A percentile compares a stretch with the other conserved stretches of the same genome.
These are phyloP conservation scores for Coleophora deauratella DNA, from an alignment of 2,888 invertebrate species.

Conservation along the genomic window DNA sequence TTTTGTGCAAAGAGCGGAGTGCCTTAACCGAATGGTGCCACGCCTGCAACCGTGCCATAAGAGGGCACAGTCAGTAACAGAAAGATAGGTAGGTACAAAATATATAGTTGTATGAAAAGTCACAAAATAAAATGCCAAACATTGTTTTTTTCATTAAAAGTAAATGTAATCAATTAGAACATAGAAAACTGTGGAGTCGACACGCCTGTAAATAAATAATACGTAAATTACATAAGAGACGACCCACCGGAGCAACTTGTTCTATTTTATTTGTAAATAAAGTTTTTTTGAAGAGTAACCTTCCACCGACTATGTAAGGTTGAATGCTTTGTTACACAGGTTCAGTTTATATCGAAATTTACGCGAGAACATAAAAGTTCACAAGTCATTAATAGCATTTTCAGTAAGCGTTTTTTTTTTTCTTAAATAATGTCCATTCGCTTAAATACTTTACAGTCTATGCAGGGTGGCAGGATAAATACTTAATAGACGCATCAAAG, in stretches of 20 bases:
- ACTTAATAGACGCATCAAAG: too few species aligned
- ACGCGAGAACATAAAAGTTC: too few species aligned
- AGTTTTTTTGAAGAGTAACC: slow-evolving; percentile 41
- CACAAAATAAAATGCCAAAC: slow-evolving; percentile 72
- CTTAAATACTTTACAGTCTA: too few species aligned
- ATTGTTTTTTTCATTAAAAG: slow-evolving; percentile 24
- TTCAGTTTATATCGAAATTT: too few species aligned
- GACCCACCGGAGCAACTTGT: too few species aligned
- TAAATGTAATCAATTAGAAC: slow-evolving; percentile 41
- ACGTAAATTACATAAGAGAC: too few species aligned
- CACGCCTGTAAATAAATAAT: slow-evolving; percentile 15
- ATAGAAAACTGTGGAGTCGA: slow-evolving; percentile 15
- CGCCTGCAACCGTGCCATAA: slow-evolving; percentile 48
- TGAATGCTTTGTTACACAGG: slow-evolving; percentile 64
- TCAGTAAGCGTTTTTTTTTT: slow-evolving; percentile 27
- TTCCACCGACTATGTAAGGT: slow-evolving; percentile 59
- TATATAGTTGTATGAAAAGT: slow-evolving; percentile 52
- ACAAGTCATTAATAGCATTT: too few species aligned
- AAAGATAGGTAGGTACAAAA: slow-evolving; percentile 46
- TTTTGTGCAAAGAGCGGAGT: slow-evolving; percentile 35
- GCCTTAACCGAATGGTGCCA: slow-evolving; percentile 53
- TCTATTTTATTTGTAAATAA: slow-evolving; percentile 51
- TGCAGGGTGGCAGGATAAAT: too few species aligned
- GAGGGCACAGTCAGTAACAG: slow-evolving; percentile 27
- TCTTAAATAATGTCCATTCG: too few species aligned